Evolutionary conservation across 2,888 invertebrate species (phyloP).

Genomic region (Orgyia antiqua): DNA sequence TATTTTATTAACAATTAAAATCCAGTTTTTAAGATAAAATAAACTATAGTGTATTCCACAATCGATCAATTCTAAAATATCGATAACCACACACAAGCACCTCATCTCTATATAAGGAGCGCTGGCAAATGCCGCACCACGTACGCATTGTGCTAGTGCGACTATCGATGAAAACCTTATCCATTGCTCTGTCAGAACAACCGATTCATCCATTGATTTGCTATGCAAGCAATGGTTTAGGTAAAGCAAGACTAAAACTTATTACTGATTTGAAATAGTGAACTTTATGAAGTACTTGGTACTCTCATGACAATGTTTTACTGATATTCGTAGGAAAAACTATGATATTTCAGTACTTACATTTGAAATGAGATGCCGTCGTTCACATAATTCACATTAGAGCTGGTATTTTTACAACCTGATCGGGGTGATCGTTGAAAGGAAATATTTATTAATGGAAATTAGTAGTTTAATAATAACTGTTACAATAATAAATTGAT

Average conservation of each 20-base stretch:
- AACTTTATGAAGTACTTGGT: background rate
- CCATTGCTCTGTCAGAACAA: background rate
- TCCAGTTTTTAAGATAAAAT: no score
- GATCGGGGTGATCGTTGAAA: no score
- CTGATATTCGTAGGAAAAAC: conserved; percentile 1
- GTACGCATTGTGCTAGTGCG: no score
- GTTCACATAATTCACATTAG: conserved; percentile 7
- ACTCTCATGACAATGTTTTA: background rate
- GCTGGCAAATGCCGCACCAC: no score
- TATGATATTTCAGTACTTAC: conserved; percentile 6
- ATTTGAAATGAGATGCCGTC: conserved; percentile 8
- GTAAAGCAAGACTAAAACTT: background rate
- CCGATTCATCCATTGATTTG: background rate
- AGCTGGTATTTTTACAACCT: conserved; percentile 6
- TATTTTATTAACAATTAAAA: background rate
- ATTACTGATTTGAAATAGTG: background rate
- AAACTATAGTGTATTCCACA: no score
- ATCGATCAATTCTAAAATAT: no score
- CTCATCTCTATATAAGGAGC: no score
- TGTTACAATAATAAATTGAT: no score
- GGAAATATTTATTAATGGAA: no score
- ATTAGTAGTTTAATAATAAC: no score
- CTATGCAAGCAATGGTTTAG: background rate
- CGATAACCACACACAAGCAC: no score
- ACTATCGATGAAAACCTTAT: no score